These are phyloP conservation scores for Phasianus colchicus DNA, from an alignment of 2,113 vertebrate species.

Conservation along the genomic window DNA sequence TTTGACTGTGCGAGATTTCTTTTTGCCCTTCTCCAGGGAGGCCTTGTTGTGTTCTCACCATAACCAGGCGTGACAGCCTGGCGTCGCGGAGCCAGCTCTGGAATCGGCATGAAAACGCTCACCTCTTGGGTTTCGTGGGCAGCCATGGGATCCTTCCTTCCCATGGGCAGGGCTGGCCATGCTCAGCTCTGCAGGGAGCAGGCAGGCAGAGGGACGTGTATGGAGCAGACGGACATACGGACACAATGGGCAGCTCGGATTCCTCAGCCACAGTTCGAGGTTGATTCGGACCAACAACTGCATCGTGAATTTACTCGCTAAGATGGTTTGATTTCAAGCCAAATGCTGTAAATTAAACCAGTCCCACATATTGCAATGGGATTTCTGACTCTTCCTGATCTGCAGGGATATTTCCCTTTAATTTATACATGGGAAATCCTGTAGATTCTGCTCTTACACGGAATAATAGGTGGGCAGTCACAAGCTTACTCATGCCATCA, in stretches of 20 bases:
- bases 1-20: constrained; percentile 68
- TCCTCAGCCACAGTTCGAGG: background rate
- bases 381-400: background rate
- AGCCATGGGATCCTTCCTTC: constrained; percentile 37
- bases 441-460: background rate
- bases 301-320: background rate
- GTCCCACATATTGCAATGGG: background rate
- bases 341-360: background rate
- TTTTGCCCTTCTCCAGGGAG: constrained; percentile 66
- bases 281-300: background rate
- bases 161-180: background rate
- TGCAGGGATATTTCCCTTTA: background rate
- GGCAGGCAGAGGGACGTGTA: background rate
- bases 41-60: constrained; percentile 75
- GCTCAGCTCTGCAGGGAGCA: accelerated
- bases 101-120: constrained; percentile 63
- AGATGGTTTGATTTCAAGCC: accelerated
- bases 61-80: constrained; percentile 74
- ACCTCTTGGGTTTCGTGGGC: constrained; percentile 64
- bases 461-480: background rate
- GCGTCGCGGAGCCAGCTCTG: constrained; percentile 69
- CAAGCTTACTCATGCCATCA: background rate
- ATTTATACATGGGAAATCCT: background rate
- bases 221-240: background rate
- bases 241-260: background rate